Evolutionary conservation across 2,113 vertebrate genomes (phyloP).

Genomic region (Sceloporus undulatus): DNA sequence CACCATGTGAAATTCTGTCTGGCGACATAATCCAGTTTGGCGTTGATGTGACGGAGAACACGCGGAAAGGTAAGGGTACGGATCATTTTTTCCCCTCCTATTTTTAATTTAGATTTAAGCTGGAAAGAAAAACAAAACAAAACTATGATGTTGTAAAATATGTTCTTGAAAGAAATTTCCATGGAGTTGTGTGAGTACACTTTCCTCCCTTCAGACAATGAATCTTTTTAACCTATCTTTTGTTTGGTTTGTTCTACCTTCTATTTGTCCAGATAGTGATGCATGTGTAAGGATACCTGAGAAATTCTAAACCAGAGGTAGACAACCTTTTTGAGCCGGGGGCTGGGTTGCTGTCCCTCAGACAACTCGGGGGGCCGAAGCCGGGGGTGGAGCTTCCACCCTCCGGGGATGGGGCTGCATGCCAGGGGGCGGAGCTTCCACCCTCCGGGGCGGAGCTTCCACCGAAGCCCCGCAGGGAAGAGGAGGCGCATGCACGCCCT

Average conservation of each 20-base stretch:
- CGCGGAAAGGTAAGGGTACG: constrained; percentile 92
- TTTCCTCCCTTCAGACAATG: not conserved
- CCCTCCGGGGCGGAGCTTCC: no score
- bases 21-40: constrained; percentile 99
- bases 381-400: no score
- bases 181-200: not conserved
- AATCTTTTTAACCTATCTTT: not conserved
- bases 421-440: no score
- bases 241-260: not conserved
- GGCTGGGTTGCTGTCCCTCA: no score
- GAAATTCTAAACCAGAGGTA: not conserved
- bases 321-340: no score
- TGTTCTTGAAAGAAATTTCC: not conserved
- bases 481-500: no score
- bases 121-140: not conserved
- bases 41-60: constrained; percentile 99
- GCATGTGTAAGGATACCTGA: not conserved
- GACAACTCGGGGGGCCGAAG: no score
- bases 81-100: constrained; percentile 48
- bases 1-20: constrained; percentile 97
- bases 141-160: not conserved
- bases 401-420: no score
- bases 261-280: not conserved
- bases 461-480: no score
- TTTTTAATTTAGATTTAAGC: not conserved